These are phyloP conservation scores for Neopelma chrysocephalum DNA, from an alignment of 2,797 vertebrate genomes.

Conservation along the genomic window DNA sequence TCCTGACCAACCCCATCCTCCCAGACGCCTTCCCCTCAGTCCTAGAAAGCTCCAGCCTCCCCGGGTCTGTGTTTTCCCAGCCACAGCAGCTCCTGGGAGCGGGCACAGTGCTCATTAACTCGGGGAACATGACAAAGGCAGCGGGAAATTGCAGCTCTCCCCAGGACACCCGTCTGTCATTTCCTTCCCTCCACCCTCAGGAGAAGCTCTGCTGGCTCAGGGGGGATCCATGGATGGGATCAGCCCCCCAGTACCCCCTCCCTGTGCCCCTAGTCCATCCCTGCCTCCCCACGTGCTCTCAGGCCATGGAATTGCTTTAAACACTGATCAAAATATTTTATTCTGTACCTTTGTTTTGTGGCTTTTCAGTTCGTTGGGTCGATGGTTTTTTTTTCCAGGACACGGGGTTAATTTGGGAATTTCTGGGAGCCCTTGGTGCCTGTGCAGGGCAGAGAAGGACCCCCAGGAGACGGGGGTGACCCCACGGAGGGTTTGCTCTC, in stretches of 20 bases:
- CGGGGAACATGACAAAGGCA: background rate
- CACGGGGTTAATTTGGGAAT: background rate
- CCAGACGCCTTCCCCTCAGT: background rate
- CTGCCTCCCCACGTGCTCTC: background rate
- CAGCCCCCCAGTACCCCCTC: background rate
- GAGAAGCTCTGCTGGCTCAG: background rate
- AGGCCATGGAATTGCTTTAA: background rate
- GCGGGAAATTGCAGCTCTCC: constrained; percentile 41
- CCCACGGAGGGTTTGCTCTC: background rate
- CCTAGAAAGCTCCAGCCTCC: constrained; percentile 50
- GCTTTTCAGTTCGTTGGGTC: background rate
- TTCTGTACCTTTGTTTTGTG: background rate
- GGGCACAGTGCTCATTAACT: constrained; percentile 57
- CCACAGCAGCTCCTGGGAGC: constrained; percentile 21
- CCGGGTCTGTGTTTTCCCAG: constrained; percentile 10
- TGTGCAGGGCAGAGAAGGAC: background rate
- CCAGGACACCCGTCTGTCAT: background rate
- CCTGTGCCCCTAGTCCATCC: background rate
- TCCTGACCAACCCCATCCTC: background rate
- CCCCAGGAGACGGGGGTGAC: background rate
- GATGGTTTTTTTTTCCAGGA: background rate
- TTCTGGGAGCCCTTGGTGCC: background rate
- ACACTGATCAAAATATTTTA: background rate
- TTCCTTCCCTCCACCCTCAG: background rate
- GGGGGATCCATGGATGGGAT: background rate